Base-by-base conservation (phyloP, 2,888 invertebrate species). In the Leucania comma region DNA sequence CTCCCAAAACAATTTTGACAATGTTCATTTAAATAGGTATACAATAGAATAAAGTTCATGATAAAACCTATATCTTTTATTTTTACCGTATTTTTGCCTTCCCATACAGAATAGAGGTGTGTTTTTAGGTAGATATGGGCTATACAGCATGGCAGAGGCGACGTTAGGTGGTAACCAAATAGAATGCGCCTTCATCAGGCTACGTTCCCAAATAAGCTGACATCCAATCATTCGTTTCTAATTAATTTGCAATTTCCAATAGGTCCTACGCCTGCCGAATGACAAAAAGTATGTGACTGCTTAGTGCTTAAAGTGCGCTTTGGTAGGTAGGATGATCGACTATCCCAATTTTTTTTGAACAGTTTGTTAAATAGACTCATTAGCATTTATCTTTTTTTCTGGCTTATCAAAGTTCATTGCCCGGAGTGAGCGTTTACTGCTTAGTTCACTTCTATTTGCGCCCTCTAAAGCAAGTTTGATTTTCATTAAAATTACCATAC, bases 1-100 rank as follows among this genome's bases (percentile, higher is more conserved):
- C 72, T 87, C 3, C 88, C 89, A 1, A 92, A 90, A 87, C 88
- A 87, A 86, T 90, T 75, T 78, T 89, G 68, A 72, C 42, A 78
- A 29, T 68, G 69, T 61, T 75, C 56, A 75, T 60, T 70, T 66
- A 75, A 75, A 66, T 32, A 46, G 12, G 5, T 42, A 42, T 2
- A 20, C 20, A 46, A 42, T 14, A 14, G 20, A 79, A 77, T 71
- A 76, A 81, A 51, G 4, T 58, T 29, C 32, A 38, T 66, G 58
- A 22, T 57, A n/a, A 17, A 35, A 20, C n/a, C 14, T 29, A n/a
- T 6, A 53, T 53, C 24, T 60, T 38, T 60, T 53, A 54, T 54
- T 68, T 53, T 66, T 64, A 38, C 53, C 6, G 4, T 3, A 14
- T 64, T 26, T 0, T 6, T 35, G 32, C 9, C n/a, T n/a, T 0